Evolutionary conservation across 2,113 vertebrate genomes (phyloP).

Genomic region (Rana temporaria): DNA sequence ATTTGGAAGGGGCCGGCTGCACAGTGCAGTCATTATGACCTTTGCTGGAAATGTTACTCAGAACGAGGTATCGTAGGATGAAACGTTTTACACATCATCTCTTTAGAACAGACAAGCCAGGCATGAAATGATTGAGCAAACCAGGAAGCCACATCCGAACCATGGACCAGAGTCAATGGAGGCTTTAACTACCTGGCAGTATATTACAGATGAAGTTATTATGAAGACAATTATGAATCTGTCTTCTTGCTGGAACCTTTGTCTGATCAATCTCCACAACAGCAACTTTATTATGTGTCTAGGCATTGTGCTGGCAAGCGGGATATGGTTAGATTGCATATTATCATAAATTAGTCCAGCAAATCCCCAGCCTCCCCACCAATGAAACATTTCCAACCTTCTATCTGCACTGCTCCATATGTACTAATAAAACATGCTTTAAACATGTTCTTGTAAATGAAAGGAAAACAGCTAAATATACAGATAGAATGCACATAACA

Average conservation of each 20-base stretch:
- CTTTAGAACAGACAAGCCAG: constrained; percentile 41
- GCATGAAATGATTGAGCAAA: constrained; percentile 46
- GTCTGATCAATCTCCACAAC: constrained; percentile 13
- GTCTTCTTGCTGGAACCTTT: background rate
- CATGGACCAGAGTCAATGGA: constrained; percentile 32
- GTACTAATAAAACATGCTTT: too few species aligned
- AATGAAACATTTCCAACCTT: too few species aligned
- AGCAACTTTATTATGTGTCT: background rate
- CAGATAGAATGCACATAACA: too few species aligned
- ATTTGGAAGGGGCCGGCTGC: constrained; percentile 42
- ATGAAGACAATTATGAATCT: constrained; percentile 33
- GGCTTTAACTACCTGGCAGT: constrained; percentile 29
- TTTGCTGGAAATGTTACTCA: constrained; percentile 31
- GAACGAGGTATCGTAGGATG: constrained; percentile 18
- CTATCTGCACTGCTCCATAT: too few species aligned
- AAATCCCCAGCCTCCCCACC: too few species aligned
- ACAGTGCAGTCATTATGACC: constrained; percentile 50
- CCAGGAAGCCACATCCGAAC: constrained; percentile 33
- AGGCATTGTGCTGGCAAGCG: background rate
- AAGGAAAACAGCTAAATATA: too few species aligned
- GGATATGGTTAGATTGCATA: too few species aligned
- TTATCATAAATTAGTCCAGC: background rate
- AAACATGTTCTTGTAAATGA: too few species aligned
- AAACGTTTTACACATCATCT: constrained; percentile 37
- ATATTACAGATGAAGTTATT: constrained; percentile 35